Conservation (phyloP, 2,797 vertebrate species). For the Botia almorhae region DNA sequence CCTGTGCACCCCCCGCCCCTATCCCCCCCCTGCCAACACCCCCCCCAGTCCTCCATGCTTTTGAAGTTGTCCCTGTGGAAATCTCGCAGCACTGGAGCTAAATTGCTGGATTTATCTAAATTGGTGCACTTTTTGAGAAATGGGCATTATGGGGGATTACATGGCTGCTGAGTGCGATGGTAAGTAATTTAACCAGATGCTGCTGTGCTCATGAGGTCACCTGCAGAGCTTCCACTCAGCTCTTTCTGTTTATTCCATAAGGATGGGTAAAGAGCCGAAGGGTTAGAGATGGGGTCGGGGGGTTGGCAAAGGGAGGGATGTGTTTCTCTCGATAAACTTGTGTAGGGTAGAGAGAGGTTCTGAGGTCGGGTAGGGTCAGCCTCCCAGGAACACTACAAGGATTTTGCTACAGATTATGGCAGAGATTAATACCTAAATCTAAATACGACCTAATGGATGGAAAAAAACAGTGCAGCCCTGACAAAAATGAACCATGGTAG, state of each 20-base stretch:
- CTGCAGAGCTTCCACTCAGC: conserved; percentile 63
- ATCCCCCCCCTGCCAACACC: too few relatives aligned
- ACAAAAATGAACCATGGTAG: too few relatives aligned
- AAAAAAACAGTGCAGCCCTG: conserved; percentile 37
- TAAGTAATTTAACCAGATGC: conserved; percentile 86
- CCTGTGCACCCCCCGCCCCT: neutral
- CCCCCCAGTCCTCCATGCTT: conserved; percentile 46
- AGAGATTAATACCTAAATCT: conserved; percentile 78
- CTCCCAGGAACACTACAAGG: conserved; percentile 49
- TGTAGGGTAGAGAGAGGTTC: conserved; percentile 7
- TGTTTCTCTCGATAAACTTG: neutral
- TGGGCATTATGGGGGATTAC: conserved; percentile 84
- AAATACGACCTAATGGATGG: conserved; percentile 75
- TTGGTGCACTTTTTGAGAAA: conserved; percentile 81
- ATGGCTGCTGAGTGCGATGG: conserved; percentile 78
- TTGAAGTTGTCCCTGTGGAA: conserved; percentile 65
- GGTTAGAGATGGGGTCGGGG: neutral
- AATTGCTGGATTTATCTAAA: conserved; percentile 79
- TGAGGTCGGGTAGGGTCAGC: conserved; percentile 29
- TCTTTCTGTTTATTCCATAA: conserved; percentile 37
- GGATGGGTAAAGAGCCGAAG: conserved; percentile 8
- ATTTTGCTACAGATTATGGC: conserved; percentile 73
- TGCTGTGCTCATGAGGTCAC: conserved; percentile 77
- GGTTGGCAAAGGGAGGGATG: neutral
- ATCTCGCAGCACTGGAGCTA: conserved; percentile 72